Conservation (phyloP, 2,888 invertebrate genomes). For the Spodoptera littoralis region DNA sequence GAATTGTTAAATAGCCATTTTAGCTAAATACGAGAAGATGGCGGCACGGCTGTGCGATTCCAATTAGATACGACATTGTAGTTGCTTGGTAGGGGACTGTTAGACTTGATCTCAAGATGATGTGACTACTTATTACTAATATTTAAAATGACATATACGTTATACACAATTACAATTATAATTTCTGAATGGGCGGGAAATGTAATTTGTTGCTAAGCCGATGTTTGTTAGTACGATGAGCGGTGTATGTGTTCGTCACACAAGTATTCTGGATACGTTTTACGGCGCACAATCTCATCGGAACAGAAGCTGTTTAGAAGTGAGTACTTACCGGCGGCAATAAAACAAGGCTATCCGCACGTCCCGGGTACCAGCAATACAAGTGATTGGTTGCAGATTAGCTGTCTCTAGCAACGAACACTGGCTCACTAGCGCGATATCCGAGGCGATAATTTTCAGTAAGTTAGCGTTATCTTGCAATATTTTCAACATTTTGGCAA, state of each 20-base stretch:
- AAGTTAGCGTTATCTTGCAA: slow-evolving; percentile 43
- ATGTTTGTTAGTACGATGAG: not conserved
- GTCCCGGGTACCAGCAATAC: slow-evolving; percentile 27
- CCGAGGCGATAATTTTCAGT: slow-evolving; percentile 30
- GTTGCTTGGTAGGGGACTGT: slow-evolving; percentile 19
- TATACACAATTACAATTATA: too few species aligned
- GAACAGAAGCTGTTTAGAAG: slow-evolving; percentile 21
- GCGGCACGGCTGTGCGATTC: slow-evolving; percentile 43
- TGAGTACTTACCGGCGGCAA: slow-evolving; percentile 32
- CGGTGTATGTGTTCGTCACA: not conserved
- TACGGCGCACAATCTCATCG: slow-evolving; percentile 13
- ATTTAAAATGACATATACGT: too few species aligned
- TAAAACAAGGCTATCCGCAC: slow-evolving; percentile 34
- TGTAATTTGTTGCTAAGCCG: too few species aligned
- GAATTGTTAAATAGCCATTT: slow-evolving; percentile 66
- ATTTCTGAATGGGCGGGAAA: too few species aligned
- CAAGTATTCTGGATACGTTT: slow-evolving; percentile 26
- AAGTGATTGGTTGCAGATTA: slow-evolving; percentile 42
- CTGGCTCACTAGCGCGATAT: slow-evolving; percentile 12
- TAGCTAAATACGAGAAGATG: slow-evolving; percentile 61
- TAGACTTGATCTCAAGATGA: slow-evolving; percentile 20
- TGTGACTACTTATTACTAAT: not conserved
- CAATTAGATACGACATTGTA: slow-evolving; percentile 46
- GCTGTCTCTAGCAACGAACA: slow-evolving; percentile 22
- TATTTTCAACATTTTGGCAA: slow-evolving; percentile 47